A percentile compares a stretch with the other conserved stretches of the same genome.
These are phyloP conservation scores for Hystrix brachyura DNA, from an alignment of 2,113 vertebrate species.

Conservation along the genomic window DNA sequence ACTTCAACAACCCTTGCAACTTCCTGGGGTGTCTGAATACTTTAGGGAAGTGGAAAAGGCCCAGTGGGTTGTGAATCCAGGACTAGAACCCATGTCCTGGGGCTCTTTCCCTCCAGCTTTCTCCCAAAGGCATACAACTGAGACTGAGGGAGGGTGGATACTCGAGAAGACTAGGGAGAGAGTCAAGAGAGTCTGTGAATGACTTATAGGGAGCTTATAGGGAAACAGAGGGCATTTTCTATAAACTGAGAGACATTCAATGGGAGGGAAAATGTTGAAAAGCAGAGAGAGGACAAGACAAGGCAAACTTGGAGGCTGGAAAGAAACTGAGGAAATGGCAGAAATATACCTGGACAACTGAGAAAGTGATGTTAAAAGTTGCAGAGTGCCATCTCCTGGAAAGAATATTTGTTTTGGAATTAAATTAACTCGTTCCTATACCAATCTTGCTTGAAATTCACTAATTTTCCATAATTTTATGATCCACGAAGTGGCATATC, in stretches of 20 bases:
- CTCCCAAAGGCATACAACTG: background rate
- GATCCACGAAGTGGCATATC: background rate
- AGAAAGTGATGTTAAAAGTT: background rate
- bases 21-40: background rate
- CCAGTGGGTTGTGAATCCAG: background rate
- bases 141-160: background rate
- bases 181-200: background rate
- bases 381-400: background rate
- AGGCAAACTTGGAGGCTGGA: background rate
- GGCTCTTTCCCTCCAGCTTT: background rate
- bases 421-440: background rate
- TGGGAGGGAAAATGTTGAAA: background rate
- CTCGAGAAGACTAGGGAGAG: background rate
- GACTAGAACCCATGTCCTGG: background rate
- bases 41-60: background rate
- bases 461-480: background rate
- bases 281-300: background rate
- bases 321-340: background rate
- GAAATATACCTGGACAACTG: background rate
- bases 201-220: background rate
- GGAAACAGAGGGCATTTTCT: background rate
- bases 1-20: background rate
- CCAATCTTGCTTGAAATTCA: background rate
- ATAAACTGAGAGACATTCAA: background rate
- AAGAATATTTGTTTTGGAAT: conserved; percentile 1